Evolutionary conservation across 1,140 invertebrate genomes (phyloP).

Genomic region (Zaprionus vittiger): DNA sequence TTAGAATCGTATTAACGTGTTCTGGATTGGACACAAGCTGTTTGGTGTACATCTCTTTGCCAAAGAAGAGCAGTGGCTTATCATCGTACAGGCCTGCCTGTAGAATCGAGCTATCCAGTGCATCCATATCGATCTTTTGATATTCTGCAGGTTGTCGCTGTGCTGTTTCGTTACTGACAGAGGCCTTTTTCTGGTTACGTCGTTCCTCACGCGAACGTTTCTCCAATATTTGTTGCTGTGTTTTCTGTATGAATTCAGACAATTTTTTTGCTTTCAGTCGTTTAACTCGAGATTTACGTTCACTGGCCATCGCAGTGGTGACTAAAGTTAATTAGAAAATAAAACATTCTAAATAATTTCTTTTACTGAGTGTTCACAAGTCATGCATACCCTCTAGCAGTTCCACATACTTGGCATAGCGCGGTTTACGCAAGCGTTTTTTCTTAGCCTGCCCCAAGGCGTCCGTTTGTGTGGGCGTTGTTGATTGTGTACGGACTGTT

Average conservation of each 20-base stretch:
- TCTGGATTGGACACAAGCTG: constrained; percentile 63
- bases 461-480: constrained; percentile 66
- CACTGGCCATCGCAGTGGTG: constrained; percentile 86
- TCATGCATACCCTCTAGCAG: constrained; percentile 66
- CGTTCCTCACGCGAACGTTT: constrained; percentile 73
- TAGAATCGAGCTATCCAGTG: constrained; percentile 60
- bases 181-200: constrained; percentile 58
- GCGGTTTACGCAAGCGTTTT: constrained; percentile 68
- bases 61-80: constrained; percentile 77
- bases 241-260: constrained; percentile 87
- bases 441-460: constrained; percentile 60
- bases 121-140: constrained; percentile 74
- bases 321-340: constrained; percentile 85
- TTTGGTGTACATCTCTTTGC: constrained; percentile 73
- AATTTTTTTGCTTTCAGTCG: constrained; percentile 88
- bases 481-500: constrained; percentile 54
- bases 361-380: not conserved
- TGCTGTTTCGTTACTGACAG: constrained; percentile 73
- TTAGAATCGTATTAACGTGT: constrained; percentile 70
- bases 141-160: constrained; percentile 69
- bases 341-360: not conserved
- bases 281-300: constrained; percentile 87
- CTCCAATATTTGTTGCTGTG: constrained; percentile 84
- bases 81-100: constrained; percentile 72
- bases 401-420: constrained; percentile 80